These are phyloP conservation scores for Bucorvus abyssinicus DNA, from an alignment of 2,797 vertebrate species.

Conservation along the genomic window DNA sequence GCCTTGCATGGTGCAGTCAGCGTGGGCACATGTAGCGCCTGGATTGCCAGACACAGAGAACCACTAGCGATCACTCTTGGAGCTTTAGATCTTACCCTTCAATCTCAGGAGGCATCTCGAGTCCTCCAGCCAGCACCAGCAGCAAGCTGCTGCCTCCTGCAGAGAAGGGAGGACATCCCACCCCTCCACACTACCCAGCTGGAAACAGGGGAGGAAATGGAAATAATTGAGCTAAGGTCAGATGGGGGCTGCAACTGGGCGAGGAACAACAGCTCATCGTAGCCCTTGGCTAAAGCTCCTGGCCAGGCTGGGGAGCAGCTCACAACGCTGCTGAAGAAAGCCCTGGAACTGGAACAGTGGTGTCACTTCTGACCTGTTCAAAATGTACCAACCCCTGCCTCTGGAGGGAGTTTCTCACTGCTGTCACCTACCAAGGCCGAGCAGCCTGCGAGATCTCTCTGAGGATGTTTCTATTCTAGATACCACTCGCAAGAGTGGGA, in stretches of 20 bases:
- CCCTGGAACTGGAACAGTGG: background rate
- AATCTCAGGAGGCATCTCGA: background rate
- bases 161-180: background rate
- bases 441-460: background rate
- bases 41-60: background rate
- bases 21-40: fast-evolving
- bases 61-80: fast-evolving
- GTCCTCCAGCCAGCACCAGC: background rate
- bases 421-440: background rate
- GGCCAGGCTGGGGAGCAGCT: background rate
- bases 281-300: no score
- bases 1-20: background rate
- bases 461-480: background rate
- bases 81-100: background rate
- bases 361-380: background rate
- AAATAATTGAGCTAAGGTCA: background rate
- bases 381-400: background rate
- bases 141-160: background rate
- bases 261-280: fast-evolving
- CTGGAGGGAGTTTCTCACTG: background rate
- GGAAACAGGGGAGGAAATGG: background rate
- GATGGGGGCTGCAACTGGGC: background rate
- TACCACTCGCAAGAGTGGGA: background rate
- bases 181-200: background rate
- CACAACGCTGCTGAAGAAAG: background rate